A percentile compares a stretch with the other conserved stretches of the same genome.
These are phyloP conservation scores for Drosophila testacea DNA, from an alignment of 2,888 invertebrate genomes.

Conservation along the genomic window DNA sequence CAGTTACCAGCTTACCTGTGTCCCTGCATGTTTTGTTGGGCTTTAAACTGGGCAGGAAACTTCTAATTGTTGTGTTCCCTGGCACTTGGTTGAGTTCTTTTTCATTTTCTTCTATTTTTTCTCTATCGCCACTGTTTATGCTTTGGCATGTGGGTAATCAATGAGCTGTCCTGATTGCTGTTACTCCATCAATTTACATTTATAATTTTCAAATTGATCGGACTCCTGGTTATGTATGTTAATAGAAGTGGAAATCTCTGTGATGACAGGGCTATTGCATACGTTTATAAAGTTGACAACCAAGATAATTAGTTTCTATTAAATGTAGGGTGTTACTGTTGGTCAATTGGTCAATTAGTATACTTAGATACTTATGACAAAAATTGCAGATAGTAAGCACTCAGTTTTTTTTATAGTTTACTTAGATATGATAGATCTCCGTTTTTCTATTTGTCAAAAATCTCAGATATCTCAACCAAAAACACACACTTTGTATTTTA, in stretches of 20 bases:
- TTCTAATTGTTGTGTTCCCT: constrained; percentile 64
- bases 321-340: background rate
- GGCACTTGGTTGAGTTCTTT: constrained; percentile 30
- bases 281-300: constrained; percentile 1
- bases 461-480: too few relatives aligned
- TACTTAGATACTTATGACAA: background rate
- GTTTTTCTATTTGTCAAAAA: too few relatives aligned
- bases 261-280: constrained; percentile 31
- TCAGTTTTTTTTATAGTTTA: too few relatives aligned
- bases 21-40: constrained; percentile 24
- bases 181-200: constrained; percentile 64
- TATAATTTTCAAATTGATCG: constrained; percentile 59
- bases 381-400: background rate
- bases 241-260: constrained; percentile 17
- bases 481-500: too few relatives aligned
- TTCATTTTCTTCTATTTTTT: constrained; percentile 9
- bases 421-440: too few relatives aligned
- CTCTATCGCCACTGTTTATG: constrained; percentile 52
- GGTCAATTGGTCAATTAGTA: background rate
- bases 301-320: constrained; percentile 10
- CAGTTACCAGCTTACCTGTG: constrained; percentile 9
- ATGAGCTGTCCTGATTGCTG: constrained; percentile 48
- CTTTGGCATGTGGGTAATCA: constrained; percentile 55
- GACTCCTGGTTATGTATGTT: background rate
- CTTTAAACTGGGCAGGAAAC: constrained; percentile 69